Percentiles rank a stretch among this genome's conserved stretches.
Evolutionary conservation across 2,888 invertebrate species (phyloP).

Genomic region (Labia minor): DNA sequence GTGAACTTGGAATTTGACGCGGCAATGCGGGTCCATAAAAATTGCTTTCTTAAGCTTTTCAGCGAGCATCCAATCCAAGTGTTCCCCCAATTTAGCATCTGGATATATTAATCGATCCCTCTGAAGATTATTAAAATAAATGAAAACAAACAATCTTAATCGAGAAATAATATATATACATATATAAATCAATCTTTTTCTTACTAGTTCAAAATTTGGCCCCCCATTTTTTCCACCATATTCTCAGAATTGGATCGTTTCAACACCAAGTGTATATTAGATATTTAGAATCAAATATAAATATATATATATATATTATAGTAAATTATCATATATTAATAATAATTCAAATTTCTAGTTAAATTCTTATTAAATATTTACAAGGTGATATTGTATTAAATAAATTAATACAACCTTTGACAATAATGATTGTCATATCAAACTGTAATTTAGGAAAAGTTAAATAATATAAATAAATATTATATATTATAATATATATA

Average conservation of each 20-base stretch:
- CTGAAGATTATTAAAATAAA: neutral
- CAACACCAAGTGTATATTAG: constrained; percentile 8
- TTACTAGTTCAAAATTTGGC: no score
- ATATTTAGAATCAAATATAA: neutral
- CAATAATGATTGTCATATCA: neutral
- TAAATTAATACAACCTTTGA: neutral
- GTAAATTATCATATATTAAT: neutral
- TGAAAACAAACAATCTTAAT: neutral
- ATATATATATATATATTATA: neutral
- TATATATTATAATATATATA: no score
- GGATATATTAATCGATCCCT: neutral
- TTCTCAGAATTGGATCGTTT: constrained; percentile 7
- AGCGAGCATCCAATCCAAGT: neutral
- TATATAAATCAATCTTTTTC: neutral
- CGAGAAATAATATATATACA: neutral
- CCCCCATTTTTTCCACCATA: neutral
- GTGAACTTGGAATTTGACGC: no score
- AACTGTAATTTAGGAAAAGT: neutral
- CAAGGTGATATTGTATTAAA: neutral
- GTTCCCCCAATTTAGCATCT: neutral
- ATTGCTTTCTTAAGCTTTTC: neutral
- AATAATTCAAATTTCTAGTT: neutral
- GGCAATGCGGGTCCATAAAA: constrained; percentile 3
- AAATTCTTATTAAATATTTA: neutral
- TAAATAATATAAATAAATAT: no score